Evolutionary conservation across 1,140 invertebrate species (phyloP).

Genomic region (Drosophila sechellia): DNA sequence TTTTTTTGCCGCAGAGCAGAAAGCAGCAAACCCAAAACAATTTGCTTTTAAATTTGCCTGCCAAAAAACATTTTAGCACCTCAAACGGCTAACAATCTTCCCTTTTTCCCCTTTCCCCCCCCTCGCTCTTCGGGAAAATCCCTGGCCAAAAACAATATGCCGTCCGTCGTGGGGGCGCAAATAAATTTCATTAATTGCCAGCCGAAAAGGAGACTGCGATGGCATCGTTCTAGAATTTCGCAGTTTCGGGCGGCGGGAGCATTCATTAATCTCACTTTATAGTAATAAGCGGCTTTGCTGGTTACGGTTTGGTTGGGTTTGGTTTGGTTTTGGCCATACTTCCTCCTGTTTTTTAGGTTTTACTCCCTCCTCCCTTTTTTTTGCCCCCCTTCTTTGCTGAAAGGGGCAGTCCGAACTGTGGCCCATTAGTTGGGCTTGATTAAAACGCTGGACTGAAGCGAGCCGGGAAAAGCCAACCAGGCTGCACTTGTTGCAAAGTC

Average conservation of each 20-base stretch:
- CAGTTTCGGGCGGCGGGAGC: constrained; percentile 11
- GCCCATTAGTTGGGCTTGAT: constrained; percentile 77
- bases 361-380: background rate
- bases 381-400: background rate
- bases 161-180: constrained; percentile 48
- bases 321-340: background rate
- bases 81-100: constrained; percentile 21
- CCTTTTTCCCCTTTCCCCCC: background rate
- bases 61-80: constrained; percentile 44
- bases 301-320: constrained; percentile 58
- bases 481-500: constrained; percentile 76
- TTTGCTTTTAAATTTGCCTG: constrained; percentile 73
- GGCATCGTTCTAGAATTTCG: constrained; percentile 33
- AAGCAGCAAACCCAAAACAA: constrained; percentile 56
- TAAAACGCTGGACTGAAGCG: constrained; percentile 59
- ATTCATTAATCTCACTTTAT: constrained; percentile 84
- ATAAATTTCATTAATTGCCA: constrained; percentile 82
- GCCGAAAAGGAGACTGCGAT: constrained; percentile 46
- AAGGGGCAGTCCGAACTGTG: constrained; percentile 13
- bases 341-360: constrained; percentile 4
- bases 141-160: constrained; percentile 59
- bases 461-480: background rate
- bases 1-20: constrained; percentile 21
- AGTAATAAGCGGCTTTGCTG: constrained; percentile 82
- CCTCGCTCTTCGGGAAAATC: background rate